Conservation (phyloP, 2,888 invertebrate species). For the Artemia sp. region DNA sequence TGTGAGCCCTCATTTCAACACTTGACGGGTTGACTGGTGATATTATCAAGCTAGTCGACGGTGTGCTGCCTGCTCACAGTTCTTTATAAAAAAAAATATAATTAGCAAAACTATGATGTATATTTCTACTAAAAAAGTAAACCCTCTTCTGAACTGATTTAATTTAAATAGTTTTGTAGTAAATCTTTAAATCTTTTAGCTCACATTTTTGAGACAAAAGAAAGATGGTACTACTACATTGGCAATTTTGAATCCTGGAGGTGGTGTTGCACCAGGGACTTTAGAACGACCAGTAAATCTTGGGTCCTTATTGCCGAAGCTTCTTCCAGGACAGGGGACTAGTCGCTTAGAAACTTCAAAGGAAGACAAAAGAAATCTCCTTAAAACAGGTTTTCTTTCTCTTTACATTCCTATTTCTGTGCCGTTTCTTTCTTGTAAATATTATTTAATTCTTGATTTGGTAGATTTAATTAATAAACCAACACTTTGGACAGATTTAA, state of each 20-base stretch:
- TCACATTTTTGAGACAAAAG: conserved; percentile 72
- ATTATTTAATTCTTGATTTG: neutral
- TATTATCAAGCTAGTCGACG: too few species aligned
- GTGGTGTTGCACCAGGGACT: conserved; percentile 48
- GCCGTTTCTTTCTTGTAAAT: too few species aligned
- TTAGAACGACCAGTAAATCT: conserved; percentile 63
- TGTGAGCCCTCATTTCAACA: too few species aligned
- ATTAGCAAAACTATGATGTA: too few species aligned
- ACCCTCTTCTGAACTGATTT: too few species aligned
- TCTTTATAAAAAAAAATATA: too few species aligned
- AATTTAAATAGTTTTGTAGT: too few species aligned
- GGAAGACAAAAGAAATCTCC: conserved; percentile 1
- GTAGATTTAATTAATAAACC: neutral
- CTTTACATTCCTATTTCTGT: too few species aligned
- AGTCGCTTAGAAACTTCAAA: neutral
- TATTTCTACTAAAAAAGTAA: too few species aligned
- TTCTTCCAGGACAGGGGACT: conserved; percentile 3
- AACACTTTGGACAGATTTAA: too few species aligned
- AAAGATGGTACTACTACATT: conserved; percentile 76
- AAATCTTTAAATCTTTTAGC: conserved; percentile 31
- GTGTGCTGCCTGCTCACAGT: too few species aligned
- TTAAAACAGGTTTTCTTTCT: neutral
- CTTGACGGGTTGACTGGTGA: too few species aligned
- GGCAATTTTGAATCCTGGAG: conserved; percentile 58
- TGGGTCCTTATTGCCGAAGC: conserved; percentile 27